Evolutionary conservation across 2,888 invertebrate species (phyloP), one percentile per base, ranked within the genome.

Genomic region (Hipparchia semele): DNA sequence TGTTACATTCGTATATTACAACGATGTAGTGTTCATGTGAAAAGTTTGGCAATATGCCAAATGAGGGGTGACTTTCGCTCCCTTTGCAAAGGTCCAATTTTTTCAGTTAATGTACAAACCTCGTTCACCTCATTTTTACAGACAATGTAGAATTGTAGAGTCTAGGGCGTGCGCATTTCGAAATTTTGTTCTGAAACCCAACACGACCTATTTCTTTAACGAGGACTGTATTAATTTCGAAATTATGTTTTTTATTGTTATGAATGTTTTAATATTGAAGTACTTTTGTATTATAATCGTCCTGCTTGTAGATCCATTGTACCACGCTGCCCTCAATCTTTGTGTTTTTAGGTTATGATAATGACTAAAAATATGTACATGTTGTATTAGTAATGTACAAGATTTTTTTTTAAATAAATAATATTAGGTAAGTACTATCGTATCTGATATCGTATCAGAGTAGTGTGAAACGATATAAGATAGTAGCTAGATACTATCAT

Each of bases 1-100:
- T 53, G 33, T 51, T 23, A 46, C 33, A 51, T n/a, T 33, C 23
- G 65, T 51, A 51, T 65, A 23, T 64, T 53, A 53, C 65, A 33
- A 65, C 65, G 65, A 64, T 64, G 53, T 51, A 65, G 53, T 65
- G 51, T 33, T 53, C 51, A 12, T 33, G 65, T 65, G 33, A 65
- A 65, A 65, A 65, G 65, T 65, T 65, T 65, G 65, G 65, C 65
- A 53, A 53, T 53, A 53, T 65, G 53, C 65, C 65, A 65, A 65
- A 53, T 65, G 65, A 53, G 65, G 64, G 65, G 65, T 65, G 65
- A 65, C 65, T 65, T 53, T 65, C 53, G 33, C 65, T 53, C 33
- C 51, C 65, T 53, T 6, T 33, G 51, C 53, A 65, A 65, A 65
- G 51, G 51, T 51, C 10, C 1, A 13, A 65, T 65, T 65, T 65